Evolutionary conservation across 2,113 vertebrate genomes (phyloP).

Genomic region (Lamprotornis superbus): DNA sequence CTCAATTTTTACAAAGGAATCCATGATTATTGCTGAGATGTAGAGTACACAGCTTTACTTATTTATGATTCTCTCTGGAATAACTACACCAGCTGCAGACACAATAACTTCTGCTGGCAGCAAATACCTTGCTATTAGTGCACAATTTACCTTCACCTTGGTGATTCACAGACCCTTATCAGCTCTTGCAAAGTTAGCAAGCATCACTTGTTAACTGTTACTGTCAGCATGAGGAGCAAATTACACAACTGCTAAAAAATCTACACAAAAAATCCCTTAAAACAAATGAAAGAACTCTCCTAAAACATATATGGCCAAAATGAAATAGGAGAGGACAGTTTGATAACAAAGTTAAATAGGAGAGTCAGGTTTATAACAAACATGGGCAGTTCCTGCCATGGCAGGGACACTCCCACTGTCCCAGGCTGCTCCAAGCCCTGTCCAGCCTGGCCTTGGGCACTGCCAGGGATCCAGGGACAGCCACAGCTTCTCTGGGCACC

Average conservation of each 20-base stretch:
- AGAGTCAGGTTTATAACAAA: background rate
- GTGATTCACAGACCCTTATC: background rate
- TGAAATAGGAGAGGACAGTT: background rate
- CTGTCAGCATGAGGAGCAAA: background rate
- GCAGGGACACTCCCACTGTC: background rate
- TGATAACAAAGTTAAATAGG: background rate
- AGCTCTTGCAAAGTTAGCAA: background rate
- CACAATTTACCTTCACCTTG: background rate
- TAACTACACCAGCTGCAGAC: background rate
- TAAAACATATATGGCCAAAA: background rate
- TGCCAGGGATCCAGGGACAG: background rate
- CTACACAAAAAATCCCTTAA: background rate
- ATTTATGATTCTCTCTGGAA: background rate
- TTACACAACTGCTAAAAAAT: background rate
- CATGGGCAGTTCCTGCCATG: background rate
- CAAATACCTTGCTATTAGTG: background rate
- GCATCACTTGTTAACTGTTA: background rate
- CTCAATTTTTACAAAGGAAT: background rate
- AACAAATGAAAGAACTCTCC: background rate
- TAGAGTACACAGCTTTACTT: background rate
- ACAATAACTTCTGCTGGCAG: background rate
- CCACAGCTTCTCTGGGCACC: background rate
- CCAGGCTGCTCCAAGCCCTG: background rate
- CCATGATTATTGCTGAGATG: background rate
- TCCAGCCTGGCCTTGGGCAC: background rate